Percentiles rank a stretch among this genome's conserved stretches.
phyloP scores from a whole-genome alignment of 2,113 vertebrate genomes.

The Megalops atlanticus region DNA sequence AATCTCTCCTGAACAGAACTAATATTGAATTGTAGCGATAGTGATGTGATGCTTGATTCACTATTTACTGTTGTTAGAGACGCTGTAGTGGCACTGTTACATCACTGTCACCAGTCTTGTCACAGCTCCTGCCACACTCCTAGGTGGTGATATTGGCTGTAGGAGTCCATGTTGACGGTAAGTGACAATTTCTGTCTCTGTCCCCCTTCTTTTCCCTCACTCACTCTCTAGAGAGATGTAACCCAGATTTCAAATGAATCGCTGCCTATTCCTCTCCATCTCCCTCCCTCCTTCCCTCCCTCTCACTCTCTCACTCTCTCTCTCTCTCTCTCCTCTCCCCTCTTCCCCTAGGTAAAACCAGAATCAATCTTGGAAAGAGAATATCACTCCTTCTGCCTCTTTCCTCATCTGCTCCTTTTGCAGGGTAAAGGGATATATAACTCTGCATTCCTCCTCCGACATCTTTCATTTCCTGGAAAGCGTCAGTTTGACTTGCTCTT shows the following conservation, averaged over 20 bases:
- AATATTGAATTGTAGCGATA: not conserved
- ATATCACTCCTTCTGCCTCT: conserved; percentile 62
- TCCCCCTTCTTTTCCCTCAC: conserved; percentile 49
- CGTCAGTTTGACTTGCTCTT: conserved; percentile 47
- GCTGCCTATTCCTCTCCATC: conserved; percentile 66
- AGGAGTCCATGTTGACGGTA: conserved; percentile 22
- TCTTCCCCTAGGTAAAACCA: conserved; percentile 61
- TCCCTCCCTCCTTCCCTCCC: conserved; percentile 48
- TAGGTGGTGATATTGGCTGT: conserved; percentile 9
- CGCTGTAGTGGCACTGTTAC: not conserved
- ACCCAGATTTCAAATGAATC: conserved; percentile 80
- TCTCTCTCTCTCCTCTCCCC: conserved; percentile 38
- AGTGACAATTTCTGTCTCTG: conserved; percentile 33
- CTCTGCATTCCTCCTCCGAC: conserved; percentile 48
- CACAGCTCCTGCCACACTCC: not conserved
- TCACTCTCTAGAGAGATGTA: conserved; percentile 74
- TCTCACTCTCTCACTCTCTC: conserved; percentile 49
- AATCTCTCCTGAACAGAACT: not conserved
- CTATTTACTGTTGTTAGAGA: not conserved
- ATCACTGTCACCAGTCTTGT: not conserved
- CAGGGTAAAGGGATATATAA: conserved; percentile 64
- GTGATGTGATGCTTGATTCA: not conserved
- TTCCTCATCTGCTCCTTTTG: conserved; percentile 65
- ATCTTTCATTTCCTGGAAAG: conserved; percentile 64
- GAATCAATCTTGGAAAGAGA: conserved; percentile 77